A percentile compares a stretch with the other conserved stretches of the same genome.
phyloP scores from a whole-genome alignment of 2,113 vertebrate genomes.

The Phalacrocorax aristotelis region DNA sequence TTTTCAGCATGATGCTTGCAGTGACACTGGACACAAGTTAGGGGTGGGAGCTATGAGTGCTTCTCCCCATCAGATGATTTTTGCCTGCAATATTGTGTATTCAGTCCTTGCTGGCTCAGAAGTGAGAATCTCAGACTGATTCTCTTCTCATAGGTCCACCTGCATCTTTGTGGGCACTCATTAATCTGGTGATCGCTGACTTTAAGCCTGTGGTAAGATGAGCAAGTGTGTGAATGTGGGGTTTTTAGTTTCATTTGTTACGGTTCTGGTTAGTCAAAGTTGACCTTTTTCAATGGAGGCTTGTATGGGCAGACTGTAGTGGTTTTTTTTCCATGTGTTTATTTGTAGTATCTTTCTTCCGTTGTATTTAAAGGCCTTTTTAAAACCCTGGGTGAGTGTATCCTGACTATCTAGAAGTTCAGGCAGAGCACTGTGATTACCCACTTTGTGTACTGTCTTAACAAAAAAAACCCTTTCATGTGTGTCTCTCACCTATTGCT shows the following conservation, averaged over 20 bases:
- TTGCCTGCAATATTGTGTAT: not conserved
- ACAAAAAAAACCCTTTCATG: not conserved
- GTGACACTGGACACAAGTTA: not conserved
- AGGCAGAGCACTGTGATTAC: not conserved
- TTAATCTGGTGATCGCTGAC: not conserved
- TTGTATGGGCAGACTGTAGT: not conserved
- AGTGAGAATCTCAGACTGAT: not conserved
- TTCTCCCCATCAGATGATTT: not conserved
- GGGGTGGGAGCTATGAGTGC: not conserved
- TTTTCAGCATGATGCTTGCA: not conserved
- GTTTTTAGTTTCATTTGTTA: not conserved
- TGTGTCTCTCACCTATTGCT: not conserved
- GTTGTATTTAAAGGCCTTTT: not conserved
- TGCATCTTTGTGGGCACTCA: not conserved
- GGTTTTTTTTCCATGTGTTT: not conserved
- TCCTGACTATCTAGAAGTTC: not conserved
- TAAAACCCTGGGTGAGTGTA: not conserved
- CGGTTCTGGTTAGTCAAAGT: not conserved
- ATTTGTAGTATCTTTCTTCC: not conserved
- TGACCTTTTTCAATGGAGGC: not conserved
- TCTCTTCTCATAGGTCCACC: not conserved
- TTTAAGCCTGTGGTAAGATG: not conserved
- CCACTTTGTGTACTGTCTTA: not conserved
- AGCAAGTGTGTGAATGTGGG: not conserved
- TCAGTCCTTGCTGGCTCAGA: not conserved